Evolutionary conservation across 2,113 vertebrate species (phyloP).

Genomic region (Podilymbus podiceps): DNA sequence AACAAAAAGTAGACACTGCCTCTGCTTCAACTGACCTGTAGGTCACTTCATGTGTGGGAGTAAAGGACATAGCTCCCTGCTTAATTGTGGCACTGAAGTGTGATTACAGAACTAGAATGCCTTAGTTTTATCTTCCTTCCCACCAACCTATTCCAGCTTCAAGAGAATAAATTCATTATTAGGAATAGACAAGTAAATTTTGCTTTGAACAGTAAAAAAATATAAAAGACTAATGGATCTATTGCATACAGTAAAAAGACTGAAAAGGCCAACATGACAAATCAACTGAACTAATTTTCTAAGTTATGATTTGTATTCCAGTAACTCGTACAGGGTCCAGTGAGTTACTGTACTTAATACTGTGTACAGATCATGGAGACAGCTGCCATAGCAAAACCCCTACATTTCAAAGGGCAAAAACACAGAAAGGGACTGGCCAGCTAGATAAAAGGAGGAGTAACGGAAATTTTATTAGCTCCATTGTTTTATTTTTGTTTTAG

Average conservation of each 20-base stretch:
- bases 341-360: not conserved
- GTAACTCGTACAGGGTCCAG: not conserved
- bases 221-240: not conserved
- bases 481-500: not conserved
- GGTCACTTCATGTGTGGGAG: not conserved
- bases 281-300: not conserved
- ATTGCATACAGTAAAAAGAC: not conserved
- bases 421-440: not conserved
- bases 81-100: not conserved
- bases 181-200: not conserved
- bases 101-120: not conserved
- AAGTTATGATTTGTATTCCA: not conserved
- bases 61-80: not conserved
- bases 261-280: not conserved
- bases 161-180: not conserved
- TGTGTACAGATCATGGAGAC: not conserved
- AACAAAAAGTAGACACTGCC: not conserved
- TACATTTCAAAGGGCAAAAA: not conserved
- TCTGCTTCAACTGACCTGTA: not conserved
- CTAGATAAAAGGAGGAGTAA: not conserved
- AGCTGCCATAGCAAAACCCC: not conserved
- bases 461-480: not conserved
- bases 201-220: not conserved
- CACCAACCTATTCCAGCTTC: not conserved
- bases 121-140: not conserved